Evolutionary conservation across 2,113 vertebrate species (phyloP).

Genomic region (Archilochus colubris): DNA sequence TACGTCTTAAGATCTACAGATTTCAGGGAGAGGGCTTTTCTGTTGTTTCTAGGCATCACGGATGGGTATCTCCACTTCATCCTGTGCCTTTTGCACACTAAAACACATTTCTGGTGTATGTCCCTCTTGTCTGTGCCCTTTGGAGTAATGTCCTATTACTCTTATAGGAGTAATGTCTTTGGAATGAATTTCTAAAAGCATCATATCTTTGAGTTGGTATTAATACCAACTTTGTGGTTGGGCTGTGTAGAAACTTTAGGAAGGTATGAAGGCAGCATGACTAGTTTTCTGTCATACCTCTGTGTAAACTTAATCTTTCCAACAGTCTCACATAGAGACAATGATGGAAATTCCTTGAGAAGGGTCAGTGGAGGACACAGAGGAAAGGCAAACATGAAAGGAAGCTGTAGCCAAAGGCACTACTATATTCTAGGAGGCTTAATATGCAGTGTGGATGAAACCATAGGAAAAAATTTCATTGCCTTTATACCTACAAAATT

Average conservation of each 20-base stretch:
- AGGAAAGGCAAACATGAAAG: not conserved
- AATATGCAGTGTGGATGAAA: not conserved
- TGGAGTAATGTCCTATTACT: not conserved
- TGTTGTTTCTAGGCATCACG: not conserved
- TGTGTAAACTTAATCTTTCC: not conserved
- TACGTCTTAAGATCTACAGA: not conserved
- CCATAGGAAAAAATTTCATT: not conserved
- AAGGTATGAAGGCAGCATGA: not conserved
- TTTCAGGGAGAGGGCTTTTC: not conserved
- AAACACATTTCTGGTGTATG: not conserved
- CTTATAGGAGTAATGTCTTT: not conserved
- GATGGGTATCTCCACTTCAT: not conserved
- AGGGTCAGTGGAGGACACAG: not conserved
- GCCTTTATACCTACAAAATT: not conserved
- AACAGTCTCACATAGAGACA: not conserved
- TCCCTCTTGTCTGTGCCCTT: fast-evolving
- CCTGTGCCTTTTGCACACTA: not conserved
- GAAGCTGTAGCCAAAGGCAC: not conserved
- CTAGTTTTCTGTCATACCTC: not conserved
- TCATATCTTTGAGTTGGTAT: not conserved
- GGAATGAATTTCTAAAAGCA: not conserved
- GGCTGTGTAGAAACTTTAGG: not conserved
- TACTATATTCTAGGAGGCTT: not conserved
- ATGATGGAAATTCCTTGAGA: not conserved
- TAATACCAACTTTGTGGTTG: no score